phyloP scores from a whole-genome alignment of 2,888 invertebrate species.

The Rhodophaea formosa region DNA sequence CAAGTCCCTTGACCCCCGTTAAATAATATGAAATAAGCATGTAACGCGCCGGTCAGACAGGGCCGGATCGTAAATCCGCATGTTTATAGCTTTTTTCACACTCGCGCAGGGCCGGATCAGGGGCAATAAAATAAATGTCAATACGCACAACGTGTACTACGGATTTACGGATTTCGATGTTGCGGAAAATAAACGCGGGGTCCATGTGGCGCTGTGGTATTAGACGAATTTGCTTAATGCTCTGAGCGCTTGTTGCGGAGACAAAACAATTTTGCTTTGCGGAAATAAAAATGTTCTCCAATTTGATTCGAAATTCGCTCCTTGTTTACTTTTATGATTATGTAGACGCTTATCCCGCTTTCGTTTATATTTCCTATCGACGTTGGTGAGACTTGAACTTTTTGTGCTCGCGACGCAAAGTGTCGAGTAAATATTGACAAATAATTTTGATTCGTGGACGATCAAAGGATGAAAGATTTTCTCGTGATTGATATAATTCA shows the following conservation, averaged over 20 bases:
- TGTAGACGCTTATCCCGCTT: constrained; percentile 3
- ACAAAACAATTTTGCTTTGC: constrained; percentile 26
- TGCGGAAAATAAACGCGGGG: constrained; percentile 19
- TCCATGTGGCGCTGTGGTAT: constrained; percentile 21
- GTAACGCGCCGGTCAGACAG: constrained; percentile 38
- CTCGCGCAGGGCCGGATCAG: constrained; percentile 36
- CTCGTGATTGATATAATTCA: not conserved
- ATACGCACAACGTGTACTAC: constrained; percentile 38
- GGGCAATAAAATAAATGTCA: constrained; percentile 47
- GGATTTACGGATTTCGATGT: constrained; percentile 32
- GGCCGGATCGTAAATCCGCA: constrained; percentile 41
- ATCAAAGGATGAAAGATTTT: not conserved
- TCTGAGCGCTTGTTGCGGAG: constrained; percentile 26
- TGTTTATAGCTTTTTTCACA: constrained; percentile 45
- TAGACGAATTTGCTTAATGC: constrained; percentile 29
- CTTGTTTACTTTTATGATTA: constrained; percentile 11
- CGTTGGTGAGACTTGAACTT: constrained; percentile 3
- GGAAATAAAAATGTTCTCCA: constrained; percentile 15
- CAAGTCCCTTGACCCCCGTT: not conserved
- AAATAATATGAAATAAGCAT: constrained; percentile 23
- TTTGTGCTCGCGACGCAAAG: constrained; percentile 1
- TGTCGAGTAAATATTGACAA: constrained; percentile 6
- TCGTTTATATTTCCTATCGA: constrained; percentile 5
- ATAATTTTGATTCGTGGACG: not conserved
- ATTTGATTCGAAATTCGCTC: constrained; percentile 2